Evolutionary conservation across 2,113 vertebrate genomes (phyloP).

Genomic region (Dinomys branickii): DNA sequence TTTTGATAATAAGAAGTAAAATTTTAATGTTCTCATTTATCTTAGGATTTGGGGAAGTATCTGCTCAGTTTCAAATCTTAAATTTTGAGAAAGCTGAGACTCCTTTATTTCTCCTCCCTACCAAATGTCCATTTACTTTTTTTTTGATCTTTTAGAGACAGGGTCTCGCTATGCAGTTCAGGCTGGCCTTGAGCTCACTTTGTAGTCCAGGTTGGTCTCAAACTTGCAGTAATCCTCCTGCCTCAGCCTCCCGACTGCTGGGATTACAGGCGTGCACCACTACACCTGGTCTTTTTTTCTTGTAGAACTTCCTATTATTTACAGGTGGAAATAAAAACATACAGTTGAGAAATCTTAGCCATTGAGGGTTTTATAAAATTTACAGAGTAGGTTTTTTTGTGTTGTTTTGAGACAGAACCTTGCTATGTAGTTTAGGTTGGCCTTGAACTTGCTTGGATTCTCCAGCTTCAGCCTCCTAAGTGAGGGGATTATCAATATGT

Average conservation of each 20-base stretch:
- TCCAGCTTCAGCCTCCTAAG: not conserved
- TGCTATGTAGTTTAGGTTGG: not conserved
- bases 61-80: constrained; percentile 10
- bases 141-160: no score
- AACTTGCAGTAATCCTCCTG: no score
- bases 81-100: not conserved
- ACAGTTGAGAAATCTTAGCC: not conserved
- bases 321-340: constrained; percentile 23
- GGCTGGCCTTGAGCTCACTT: no score
- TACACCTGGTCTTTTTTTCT: not conserved
- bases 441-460: not conserved
- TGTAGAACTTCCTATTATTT: constrained; percentile 4
- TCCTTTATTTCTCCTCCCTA: constrained; percentile 34
- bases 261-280: no score
- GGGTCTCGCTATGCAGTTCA: no score
- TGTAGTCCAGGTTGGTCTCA: no score
- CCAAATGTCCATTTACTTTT: not conserved
- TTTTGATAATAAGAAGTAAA: constrained; percentile 16
- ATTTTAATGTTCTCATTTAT: not conserved
- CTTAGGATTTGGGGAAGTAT: constrained; percentile 2
- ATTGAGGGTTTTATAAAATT: constrained; percentile 24
- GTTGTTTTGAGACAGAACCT: not conserved
- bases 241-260: no score
- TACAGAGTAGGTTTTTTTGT: not conserved
- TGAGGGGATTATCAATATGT: not conserved